Conservation (phyloP, 2,797 vertebrate species). For the Eospalax fontanierii region DNA sequence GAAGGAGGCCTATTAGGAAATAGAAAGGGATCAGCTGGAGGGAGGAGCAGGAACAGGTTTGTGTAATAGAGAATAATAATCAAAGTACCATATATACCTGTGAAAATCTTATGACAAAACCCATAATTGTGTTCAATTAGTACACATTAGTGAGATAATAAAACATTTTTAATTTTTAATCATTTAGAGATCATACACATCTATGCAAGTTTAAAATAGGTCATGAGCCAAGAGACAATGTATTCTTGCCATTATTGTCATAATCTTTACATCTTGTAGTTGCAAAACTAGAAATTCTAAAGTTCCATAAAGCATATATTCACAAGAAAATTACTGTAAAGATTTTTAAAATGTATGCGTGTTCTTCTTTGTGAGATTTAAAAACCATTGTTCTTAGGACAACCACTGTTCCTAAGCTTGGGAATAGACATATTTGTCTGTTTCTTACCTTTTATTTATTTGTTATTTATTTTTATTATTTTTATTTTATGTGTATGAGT, state of each 20-base stretch:
- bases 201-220: background rate
- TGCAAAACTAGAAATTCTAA: conserved; percentile 36
- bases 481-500: no score
- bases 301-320: conserved; percentile 24
- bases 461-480: no score
- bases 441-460: no score
- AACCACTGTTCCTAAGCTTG: background rate
- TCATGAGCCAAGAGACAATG: background rate
- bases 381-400: background rate
- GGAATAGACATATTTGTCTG: background rate
- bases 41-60: background rate
- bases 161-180: background rate
- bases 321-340: background rate
- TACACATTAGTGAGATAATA: background rate
- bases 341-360: background rate
- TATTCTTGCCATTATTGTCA: background rate
- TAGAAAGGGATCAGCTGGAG: background rate
- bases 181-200: background rate
- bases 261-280: conserved; percentile 8
- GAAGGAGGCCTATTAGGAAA: background rate
- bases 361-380: background rate
- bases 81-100: background rate
- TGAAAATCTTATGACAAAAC: background rate
- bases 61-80: background rate
- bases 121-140: background rate